These are phyloP conservation scores for Podarcis raffonei DNA, from an alignment of 2,113 vertebrate genomes.

Conservation along the genomic window DNA sequence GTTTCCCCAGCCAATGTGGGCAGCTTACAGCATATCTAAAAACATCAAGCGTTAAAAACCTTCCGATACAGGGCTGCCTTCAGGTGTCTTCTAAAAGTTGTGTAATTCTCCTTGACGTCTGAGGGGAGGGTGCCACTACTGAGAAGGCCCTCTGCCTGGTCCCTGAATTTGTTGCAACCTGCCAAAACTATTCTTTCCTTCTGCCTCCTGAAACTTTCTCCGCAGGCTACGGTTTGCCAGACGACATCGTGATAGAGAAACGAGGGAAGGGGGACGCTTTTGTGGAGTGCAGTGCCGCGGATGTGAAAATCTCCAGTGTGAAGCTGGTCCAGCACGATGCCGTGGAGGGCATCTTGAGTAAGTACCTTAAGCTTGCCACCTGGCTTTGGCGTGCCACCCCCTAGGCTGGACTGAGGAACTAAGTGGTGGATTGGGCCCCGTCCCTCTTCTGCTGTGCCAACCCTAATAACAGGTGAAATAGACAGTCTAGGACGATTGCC, in stretches of 20 bases:
- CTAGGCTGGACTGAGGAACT: not conserved
- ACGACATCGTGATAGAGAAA: constrained; percentile 95
- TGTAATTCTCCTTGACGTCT: too few species aligned
- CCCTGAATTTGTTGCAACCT: not conserved
- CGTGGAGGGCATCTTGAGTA: constrained; percentile 94
- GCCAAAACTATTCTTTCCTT: not conserved
- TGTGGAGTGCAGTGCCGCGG: constrained; percentile 84
- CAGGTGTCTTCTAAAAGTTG: too few species aligned
- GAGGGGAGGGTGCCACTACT: too few species aligned
- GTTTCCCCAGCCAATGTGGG: too few species aligned
- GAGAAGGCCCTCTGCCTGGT: too few species aligned
- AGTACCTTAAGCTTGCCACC: constrained; percentile 67
- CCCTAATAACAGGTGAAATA: not conserved
- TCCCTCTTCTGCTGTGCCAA: not conserved
- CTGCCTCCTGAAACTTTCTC: not conserved
- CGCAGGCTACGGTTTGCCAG: constrained; percentile 90
- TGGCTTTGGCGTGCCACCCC: too few species aligned
- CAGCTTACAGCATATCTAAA: too few species aligned
- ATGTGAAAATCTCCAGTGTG: constrained; percentile 85
- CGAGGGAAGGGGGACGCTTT: constrained; percentile 88
- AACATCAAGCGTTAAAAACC: too few species aligned
- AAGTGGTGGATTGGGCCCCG: not conserved
- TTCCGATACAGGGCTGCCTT: too few species aligned
- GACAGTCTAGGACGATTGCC: too few species aligned
- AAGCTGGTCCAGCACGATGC: constrained; percentile 93